Conservation (phyloP, 2,888 invertebrate genomes). For the Cantharis flavilabris region DNA sequence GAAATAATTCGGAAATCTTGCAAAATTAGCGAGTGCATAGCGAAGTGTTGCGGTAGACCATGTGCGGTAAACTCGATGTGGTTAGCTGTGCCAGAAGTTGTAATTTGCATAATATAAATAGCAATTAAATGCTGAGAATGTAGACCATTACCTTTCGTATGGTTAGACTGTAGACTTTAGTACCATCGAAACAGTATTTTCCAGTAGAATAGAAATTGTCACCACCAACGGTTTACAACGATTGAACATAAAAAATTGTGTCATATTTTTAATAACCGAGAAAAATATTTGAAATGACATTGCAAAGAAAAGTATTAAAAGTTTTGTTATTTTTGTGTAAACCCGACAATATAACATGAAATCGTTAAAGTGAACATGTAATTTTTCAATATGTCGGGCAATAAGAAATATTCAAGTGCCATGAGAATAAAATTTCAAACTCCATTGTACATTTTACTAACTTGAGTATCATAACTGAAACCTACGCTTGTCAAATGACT, state of each 20-base stretch:
- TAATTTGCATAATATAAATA: background rate
- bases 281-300: background rate
- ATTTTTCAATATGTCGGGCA: background rate
- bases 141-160: background rate
- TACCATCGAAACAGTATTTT: background rate
- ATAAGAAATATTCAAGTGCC: background rate
- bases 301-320: background rate
- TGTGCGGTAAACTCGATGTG: background rate
- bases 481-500: constrained; percentile 17
- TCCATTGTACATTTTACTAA: background rate
- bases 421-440: background rate
- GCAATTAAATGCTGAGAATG: background rate
- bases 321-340: background rate
- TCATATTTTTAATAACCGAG: background rate
- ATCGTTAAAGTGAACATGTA: background rate
- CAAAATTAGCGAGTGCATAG: background rate
- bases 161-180: background rate
- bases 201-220: background rate
- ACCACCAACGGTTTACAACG: constrained; percentile 9
- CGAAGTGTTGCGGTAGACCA: background rate
- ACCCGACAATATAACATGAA: background rate
- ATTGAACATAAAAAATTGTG: constrained; percentile 10
- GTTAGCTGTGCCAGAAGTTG: background rate
- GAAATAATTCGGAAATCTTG: background rate
- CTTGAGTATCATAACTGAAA: constrained; percentile 9